These are phyloP conservation scores for Campaea margaritaria DNA, from an alignment of 2,888 invertebrate species.

Conservation along the genomic window DNA sequence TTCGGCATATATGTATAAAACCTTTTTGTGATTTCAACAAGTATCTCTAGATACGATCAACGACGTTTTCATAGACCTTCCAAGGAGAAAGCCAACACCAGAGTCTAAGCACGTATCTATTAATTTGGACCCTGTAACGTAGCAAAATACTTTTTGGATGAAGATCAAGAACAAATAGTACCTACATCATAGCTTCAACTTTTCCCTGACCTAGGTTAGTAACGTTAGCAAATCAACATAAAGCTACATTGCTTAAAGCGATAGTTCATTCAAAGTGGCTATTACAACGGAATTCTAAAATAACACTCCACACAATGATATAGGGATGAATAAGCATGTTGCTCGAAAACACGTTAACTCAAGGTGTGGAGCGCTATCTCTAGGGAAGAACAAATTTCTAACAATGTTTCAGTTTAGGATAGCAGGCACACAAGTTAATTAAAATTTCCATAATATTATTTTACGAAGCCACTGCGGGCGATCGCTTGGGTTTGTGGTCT, in stretches of 20 bases:
- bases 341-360: conserved; percentile 11
- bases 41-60: no score
- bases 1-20: background rate
- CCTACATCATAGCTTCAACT: background rate
- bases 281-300: conserved; percentile 4
- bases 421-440: conserved; percentile 32
- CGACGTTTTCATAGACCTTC: no score
- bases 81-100: background rate
- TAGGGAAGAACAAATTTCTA: conserved; percentile 38
- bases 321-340: conserved; percentile 26
- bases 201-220: background rate
- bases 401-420: conserved; percentile 32
- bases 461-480: conserved; percentile 12
- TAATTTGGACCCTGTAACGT: no score
- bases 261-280: conserved; percentile 6
- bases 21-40: background rate
- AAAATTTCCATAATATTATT: conserved; percentile 41
- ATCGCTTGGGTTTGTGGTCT: conserved; percentile 12
- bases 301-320: conserved; percentile 26
- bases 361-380: conserved; percentile 34
- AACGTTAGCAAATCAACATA: no score
- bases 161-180: background rate
- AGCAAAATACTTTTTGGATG: background rate
- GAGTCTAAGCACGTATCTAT: no score
- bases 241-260: no score